A percentile compares a stretch with the other conserved stretches of the same genome.
Evolutionary conservation across 2,113 vertebrate species (phyloP).

Genomic region (Laticauda colubrina): DNA sequence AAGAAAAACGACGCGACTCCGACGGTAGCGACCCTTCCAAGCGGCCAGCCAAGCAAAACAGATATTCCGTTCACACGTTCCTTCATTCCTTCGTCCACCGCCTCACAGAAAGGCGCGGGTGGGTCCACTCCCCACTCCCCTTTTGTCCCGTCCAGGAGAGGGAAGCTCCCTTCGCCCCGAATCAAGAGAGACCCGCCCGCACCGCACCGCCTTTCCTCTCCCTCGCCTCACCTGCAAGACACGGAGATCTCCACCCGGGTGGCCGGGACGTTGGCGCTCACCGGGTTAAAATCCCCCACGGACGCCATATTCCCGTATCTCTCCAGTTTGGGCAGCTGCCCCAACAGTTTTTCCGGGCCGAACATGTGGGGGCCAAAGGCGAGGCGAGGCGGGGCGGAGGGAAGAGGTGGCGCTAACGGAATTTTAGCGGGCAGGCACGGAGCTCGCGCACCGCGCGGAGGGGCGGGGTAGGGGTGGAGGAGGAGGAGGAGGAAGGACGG

Average conservation of each 20-base stretch:
- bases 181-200: not conserved
- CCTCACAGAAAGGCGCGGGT: not conserved
- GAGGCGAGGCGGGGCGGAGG: not conserved
- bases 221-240: constrained; percentile 86
- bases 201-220: not conserved
- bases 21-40: not conserved
- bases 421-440: not conserved
- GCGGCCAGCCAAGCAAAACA: not conserved
- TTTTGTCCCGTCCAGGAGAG: not conserved
- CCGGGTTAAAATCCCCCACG: constrained; percentile 85
- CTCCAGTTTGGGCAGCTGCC: constrained; percentile 48
- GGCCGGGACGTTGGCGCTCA: constrained; percentile 89
- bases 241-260: constrained; percentile 94
- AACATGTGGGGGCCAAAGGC: constrained; percentile 47
- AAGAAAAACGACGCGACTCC: not conserved
- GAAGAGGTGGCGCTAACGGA: constrained; percentile 31
- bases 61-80: not conserved
- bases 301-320: constrained; percentile 82
- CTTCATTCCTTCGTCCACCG: not conserved
- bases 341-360: constrained; percentile 54
- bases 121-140: no score
- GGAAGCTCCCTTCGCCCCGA: not conserved
- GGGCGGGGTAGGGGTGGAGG: no score
- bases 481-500: not conserved
- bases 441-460: not conserved